These are phyloP conservation scores for Lasioglossum marginatum DNA, from an alignment of 2,888 invertebrate species.

Conservation along the genomic window DNA sequence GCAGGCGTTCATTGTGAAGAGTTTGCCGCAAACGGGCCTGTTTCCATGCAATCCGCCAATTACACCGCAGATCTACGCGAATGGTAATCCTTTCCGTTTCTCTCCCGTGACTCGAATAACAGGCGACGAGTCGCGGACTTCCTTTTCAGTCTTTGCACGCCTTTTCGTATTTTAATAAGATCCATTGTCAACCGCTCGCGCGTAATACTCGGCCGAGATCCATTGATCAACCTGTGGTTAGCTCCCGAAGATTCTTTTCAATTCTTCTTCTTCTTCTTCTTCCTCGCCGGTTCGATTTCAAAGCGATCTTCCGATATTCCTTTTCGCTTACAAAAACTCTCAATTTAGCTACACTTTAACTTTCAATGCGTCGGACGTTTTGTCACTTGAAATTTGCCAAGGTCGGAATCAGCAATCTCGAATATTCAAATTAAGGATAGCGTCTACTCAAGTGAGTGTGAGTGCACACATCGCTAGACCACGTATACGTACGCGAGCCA, in stretches of 20 bases:
- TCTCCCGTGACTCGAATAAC: background rate
- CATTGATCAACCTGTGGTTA: background rate
- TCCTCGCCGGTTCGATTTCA: background rate
- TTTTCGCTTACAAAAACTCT: background rate
- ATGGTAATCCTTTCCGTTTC: constrained; percentile 85
- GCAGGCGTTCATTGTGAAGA: constrained; percentile 87
- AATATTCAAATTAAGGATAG: too few relatives aligned
- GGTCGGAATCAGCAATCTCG: too few relatives aligned
- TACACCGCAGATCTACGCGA: constrained; percentile 88
- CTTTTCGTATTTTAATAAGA: constrained; percentile 13
- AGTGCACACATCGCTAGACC: too few relatives aligned
- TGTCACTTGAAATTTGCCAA: background rate
- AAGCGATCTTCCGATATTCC: background rate
- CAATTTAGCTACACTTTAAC: background rate
- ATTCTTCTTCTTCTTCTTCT: background rate
- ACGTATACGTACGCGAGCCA: too few relatives aligned
- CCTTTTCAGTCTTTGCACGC: background rate
- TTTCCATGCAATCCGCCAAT: constrained; percentile 88
- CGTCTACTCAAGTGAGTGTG: too few relatives aligned
- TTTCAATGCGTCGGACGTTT: background rate
- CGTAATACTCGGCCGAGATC: background rate
- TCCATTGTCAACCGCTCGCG: background rate
- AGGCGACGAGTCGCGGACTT: background rate
- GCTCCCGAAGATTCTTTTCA: too few relatives aligned
- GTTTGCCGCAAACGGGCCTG: constrained; percentile 85